These are phyloP conservation scores for Phlogophora meticulosa DNA, from an alignment of 2,888 invertebrate species.

Conservation along the genomic window DNA sequence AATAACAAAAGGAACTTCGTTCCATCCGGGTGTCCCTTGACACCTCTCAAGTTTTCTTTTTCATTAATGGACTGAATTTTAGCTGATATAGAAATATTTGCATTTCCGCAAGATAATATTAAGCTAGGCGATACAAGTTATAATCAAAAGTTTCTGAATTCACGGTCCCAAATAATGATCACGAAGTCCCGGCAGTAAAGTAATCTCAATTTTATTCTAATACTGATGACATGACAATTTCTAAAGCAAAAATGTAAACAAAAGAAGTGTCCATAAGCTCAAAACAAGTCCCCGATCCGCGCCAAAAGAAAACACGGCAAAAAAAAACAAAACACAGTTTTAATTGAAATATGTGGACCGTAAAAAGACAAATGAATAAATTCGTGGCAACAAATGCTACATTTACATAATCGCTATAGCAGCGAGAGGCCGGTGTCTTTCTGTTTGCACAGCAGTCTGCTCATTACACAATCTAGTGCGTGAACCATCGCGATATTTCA, in stretches of 20 bases:
- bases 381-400: conserved; percentile 46
- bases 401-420: conserved; percentile 60
- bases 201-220: background rate
- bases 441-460: conserved; percentile 61
- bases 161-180: background rate
- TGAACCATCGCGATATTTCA: conserved; percentile 45
- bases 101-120: background rate
- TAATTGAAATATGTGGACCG: conserved; percentile 49
- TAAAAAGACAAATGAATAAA: conserved; percentile 59
- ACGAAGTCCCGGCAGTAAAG: too few relatives aligned
- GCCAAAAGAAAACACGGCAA: conserved; percentile 9
- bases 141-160: background rate
- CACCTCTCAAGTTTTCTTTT: too few relatives aligned
- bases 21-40: too few relatives aligned
- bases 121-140: too few relatives aligned
- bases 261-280: background rate
- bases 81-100: background rate
- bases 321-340: conserved; percentile 28
- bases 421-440: conserved; percentile 51
- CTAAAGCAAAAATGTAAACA: background rate
- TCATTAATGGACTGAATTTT: background rate
- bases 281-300: background rate
- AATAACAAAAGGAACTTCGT: too few relatives aligned
- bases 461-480: conserved; percentile 60
- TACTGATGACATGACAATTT: background rate